phyloP scores from a whole-genome alignment of 2,113 vertebrate genomes.

The Thunnus maccoyii region DNA sequence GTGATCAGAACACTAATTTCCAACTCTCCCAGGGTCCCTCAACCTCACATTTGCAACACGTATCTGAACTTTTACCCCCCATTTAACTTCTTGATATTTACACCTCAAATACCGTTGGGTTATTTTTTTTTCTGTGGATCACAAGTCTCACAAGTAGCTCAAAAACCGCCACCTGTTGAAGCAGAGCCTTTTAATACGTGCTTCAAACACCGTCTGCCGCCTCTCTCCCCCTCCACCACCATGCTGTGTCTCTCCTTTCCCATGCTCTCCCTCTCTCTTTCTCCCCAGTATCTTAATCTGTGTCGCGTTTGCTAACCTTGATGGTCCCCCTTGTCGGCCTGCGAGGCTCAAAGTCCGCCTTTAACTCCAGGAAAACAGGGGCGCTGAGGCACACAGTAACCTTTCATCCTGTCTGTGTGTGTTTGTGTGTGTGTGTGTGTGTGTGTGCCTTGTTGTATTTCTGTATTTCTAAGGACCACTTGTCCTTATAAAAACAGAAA shows the following conservation, averaged over 20 bases:
- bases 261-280: conserved; percentile 7
- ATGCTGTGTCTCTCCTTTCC: conserved; percentile 14
- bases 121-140: conserved; percentile 16
- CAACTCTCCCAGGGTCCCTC: background rate
- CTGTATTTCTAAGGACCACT: background rate
- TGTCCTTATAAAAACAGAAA: background rate
- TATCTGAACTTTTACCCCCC: background rate
- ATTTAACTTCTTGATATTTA: conserved; percentile 12
- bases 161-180: conserved; percentile 10
- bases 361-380: conserved; percentile 54
- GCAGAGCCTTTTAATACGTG: conserved; percentile 38
- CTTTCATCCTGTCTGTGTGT: conserved; percentile 54
- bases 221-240: background rate
- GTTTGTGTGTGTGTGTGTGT: background rate
- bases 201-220: conserved; percentile 39
- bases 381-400: conserved; percentile 28
- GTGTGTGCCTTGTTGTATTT: background rate
- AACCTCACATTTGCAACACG: conserved; percentile 43
- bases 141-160: conserved; percentile 18
- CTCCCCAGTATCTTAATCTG: conserved; percentile 32
- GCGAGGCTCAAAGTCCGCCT: conserved; percentile 66
- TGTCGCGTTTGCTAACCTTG: conserved; percentile 45
- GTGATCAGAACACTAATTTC: background rate
- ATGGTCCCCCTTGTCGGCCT: conserved; percentile 50
- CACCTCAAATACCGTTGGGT: conserved; percentile 6